These are phyloP conservation scores for Tenrec ecaudatus DNA, from an alignment of 2,113 vertebrate species.

Conservation along the genomic window DNA sequence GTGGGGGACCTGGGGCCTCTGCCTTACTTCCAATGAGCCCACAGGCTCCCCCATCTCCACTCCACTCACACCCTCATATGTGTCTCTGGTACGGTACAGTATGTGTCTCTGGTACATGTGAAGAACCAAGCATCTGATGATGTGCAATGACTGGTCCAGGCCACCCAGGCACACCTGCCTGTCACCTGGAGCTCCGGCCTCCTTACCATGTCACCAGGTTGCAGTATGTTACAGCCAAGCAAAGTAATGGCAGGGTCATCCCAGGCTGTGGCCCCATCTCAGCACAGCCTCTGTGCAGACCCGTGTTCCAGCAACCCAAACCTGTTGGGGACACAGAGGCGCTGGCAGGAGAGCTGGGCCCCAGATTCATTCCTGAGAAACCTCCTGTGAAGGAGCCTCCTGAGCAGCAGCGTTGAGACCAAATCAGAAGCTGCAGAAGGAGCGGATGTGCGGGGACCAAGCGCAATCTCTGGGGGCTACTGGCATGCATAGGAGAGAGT, in stretches of 20 bases:
- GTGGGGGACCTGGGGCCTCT: neutral
- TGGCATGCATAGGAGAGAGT: neutral
- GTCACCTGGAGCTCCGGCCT: neutral
- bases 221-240: neutral
- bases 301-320: neutral
- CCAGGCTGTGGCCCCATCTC: neutral
- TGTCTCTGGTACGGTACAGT: fast-evolving
- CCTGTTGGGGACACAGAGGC: neutral
- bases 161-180: neutral
- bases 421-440: neutral
- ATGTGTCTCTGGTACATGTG: neutral
- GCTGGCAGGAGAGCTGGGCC: neutral
- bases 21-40: neutral
- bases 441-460: neutral
- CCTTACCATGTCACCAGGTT: neutral
- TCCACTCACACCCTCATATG: neutral
- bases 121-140: neutral
- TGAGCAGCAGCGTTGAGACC: neutral
- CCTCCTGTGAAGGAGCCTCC: neutral
- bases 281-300: neutral
- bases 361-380: neutral
- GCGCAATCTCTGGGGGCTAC: neutral
- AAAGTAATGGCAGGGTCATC: neutral
- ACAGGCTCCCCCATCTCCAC: too few species aligned
- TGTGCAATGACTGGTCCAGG: too few species aligned